Conservation (phyloP, 2,797 vertebrate genomes). For the Synaphobranchus kaupii region DNA sequence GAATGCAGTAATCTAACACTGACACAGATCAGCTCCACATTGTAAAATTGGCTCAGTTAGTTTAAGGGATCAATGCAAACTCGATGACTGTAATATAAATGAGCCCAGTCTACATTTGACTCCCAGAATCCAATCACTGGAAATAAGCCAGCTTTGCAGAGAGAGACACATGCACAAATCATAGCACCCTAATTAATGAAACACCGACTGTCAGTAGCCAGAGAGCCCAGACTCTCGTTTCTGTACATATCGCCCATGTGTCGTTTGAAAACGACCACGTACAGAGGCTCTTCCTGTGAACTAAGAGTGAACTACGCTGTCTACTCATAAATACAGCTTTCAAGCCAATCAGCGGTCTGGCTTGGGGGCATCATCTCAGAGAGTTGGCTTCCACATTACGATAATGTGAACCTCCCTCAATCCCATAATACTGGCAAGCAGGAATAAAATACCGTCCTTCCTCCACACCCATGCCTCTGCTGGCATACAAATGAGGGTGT, state of each 20-base stretch:
- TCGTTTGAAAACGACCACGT: constrained; percentile 81
- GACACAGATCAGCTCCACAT: background rate
- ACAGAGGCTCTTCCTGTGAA: constrained; percentile 85
- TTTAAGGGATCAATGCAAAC: background rate
- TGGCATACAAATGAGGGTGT: constrained; percentile 58
- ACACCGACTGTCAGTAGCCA: background rate
- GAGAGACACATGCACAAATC: background rate
- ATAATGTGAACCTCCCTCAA: constrained; percentile 91
- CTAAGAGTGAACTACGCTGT: constrained; percentile 93
- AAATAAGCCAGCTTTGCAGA: background rate
- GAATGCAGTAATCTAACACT: constrained; percentile 33
- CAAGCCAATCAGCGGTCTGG: constrained; percentile 87
- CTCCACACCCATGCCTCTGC: background rate
- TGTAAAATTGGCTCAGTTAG: background rate
- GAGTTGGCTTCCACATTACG: constrained; percentile 92
- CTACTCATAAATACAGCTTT: constrained; percentile 94
- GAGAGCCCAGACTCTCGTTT: background rate
- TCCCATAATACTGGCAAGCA: constrained; percentile 92
- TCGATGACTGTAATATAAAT: background rate
- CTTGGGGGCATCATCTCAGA: constrained; percentile 90
- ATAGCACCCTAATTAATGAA: background rate
- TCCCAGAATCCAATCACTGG: constrained; percentile 37
- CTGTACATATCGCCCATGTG: constrained; percentile 23
- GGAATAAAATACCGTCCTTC: constrained; percentile 84
- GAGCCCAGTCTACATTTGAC: background rate